Base-by-base conservation (phyloP, 2,888 invertebrate genomes). In the Leptodirus hochenwartii region DNA sequence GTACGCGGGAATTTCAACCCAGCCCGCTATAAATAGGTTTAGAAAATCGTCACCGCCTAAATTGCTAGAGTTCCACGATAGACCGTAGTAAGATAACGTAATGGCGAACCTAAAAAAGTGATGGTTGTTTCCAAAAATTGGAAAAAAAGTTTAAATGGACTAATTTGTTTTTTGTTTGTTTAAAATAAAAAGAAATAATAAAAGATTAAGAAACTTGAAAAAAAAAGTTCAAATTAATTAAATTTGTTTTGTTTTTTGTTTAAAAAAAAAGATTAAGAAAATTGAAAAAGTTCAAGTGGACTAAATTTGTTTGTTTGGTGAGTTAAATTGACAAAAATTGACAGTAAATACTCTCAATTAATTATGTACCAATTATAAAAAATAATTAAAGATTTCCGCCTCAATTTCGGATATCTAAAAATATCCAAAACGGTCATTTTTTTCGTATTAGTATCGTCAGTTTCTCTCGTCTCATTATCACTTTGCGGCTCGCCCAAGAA, bases 71-170 rank as follows among this genome's bases (percentile, higher is more conserved):
- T 70, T 73, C 14, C 75, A 51, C 0, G 72, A 71, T 15, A 76
- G 52, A 1, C 75, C 76, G 42, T 73, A 76, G 42, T 65, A 76
- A 3, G 75, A 69, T 34, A 74, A 69, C 1, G 71, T 67, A 44
- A 68, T 72, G 3, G 71, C 64, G 13, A 63, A 59, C 71, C 65
- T 57, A 30, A 39, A 49, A 42, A 30, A n/a, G n/a, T n/a, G 12
- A 14, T 5, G 23, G 11, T 6, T 22, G 17, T 12, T 17, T 4
- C 4, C 10, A 4, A 16, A 3, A 27, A 4, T 16, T 2, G 4
- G 15, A 11, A 6, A 8, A 20, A 20, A 20, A 8, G 20, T 8
- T 8, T 20, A 20, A 8, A 9, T 8, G 8, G 20, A 20, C n/a
- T 10, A 30, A 15, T n/a, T n/a, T n/a, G n/a, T n/a, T n/a, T n/a